Evolutionary conservation across 2,888 invertebrate species (phyloP).

Genomic region (Scaptomyza flava): DNA sequence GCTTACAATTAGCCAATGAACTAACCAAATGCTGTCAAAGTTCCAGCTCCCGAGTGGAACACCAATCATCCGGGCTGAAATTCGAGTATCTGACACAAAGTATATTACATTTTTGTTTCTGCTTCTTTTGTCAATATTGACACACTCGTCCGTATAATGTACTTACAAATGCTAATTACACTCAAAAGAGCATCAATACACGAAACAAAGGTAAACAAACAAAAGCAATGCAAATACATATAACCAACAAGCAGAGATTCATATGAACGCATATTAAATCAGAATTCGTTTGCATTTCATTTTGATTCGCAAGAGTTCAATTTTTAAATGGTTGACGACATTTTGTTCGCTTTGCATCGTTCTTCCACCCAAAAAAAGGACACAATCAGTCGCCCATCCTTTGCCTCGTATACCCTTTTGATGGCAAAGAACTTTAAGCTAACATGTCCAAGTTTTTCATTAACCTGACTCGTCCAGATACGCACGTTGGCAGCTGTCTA

Average conservation of each 20-base stretch:
- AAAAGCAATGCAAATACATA: constrained; percentile 4
- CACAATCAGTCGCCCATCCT: constrained; percentile 10
- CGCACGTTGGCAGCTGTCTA: constrained; percentile 58
- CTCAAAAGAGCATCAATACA: constrained; percentile 6
- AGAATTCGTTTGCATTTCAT: neutral
- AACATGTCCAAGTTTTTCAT: constrained; percentile 72
- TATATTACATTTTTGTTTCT: constrained; percentile 38
- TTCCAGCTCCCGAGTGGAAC: neutral
- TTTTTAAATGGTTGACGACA: constrained; percentile 56
- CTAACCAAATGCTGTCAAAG: neutral
- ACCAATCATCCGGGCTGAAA: constrained; percentile 23
- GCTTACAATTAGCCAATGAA: constrained; percentile 44
- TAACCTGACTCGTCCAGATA: constrained; percentile 73
- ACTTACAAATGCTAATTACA: constrained; percentile 61
- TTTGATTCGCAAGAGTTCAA: constrained; percentile 14
- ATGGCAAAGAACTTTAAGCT: constrained; percentile 42
- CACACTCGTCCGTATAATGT: constrained; percentile 20
- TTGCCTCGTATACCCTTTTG: constrained; percentile 4
- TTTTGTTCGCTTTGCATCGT: constrained; percentile 66
- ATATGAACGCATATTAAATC: neutral
- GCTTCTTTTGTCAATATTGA: constrained; percentile 57
- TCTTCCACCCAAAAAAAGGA: constrained; percentile 19
- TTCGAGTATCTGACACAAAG: constrained; percentile 9
- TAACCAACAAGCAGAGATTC: neutral
- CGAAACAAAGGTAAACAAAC: constrained; percentile 5